Percentiles rank a stretch among this genome's conserved stretches.
Conservation (phyloP, 2,113 vertebrate species). For the Cottus gobio region DNA sequence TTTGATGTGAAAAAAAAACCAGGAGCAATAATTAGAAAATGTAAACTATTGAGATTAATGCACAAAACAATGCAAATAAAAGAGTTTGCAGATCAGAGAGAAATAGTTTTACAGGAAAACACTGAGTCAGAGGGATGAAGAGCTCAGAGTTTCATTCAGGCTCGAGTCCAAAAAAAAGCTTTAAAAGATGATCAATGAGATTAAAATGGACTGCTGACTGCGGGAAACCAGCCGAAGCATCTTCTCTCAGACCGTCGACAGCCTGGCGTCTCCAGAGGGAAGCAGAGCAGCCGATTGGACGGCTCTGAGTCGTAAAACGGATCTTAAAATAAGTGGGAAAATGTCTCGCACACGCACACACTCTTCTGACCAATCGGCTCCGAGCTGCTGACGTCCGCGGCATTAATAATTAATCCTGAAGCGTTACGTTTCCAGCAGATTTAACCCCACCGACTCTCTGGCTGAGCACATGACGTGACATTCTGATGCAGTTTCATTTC, state of each 20-base stretch:
- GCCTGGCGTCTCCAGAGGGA: constrained; percentile 8
- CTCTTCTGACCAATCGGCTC: constrained; percentile 1
- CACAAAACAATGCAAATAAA: not conserved
- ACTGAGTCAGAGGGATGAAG: not conserved
- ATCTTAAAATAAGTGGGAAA: constrained; percentile 38
- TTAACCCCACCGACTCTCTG: not conserved
- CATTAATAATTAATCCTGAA: constrained; percentile 41
- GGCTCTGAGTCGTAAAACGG: not conserved
- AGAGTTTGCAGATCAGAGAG: not conserved
- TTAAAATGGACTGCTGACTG: not conserved
- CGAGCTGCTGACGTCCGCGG: constrained; percentile 21
- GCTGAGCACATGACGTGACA: too few species aligned
- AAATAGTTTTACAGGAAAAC: not conserved
- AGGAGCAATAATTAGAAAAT: not conserved
- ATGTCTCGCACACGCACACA: not conserved
- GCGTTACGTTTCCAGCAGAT: not conserved
- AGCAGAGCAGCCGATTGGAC: constrained; percentile 9
- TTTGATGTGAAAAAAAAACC: not conserved
- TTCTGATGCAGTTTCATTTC: not conserved
- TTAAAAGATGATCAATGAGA: constrained; percentile 14
- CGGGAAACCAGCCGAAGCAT: not conserved
- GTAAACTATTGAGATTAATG: not conserved
- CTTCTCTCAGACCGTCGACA: not conserved
- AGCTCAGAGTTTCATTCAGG: not conserved
- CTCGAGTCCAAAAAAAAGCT: not conserved